Base-by-base conservation (phyloP, 2,888 invertebrate genomes). In the Philonicus albiceps region DNA sequence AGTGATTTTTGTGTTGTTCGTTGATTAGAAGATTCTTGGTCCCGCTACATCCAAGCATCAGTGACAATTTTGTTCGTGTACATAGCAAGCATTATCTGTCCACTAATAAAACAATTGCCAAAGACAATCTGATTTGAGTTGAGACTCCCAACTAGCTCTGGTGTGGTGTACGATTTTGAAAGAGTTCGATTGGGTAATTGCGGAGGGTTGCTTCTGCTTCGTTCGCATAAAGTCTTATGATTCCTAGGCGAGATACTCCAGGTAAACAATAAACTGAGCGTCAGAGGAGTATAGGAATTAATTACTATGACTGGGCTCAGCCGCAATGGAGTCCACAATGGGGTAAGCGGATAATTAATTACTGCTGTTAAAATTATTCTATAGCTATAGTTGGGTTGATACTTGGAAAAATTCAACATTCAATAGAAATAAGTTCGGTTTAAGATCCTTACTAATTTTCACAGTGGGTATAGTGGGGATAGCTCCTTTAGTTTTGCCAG, bases 291-390 rank as follows among this genome's bases (percentile, higher is more conserved):
- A 64, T 64, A 8, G 64, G 27, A 64, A 27, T 74, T 34, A 31
- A 40, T 30, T 34, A 84, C 19, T 27, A 84, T 84, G 84, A 84
- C 84, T 43, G 84, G 73, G 11, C 37, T 84, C 43, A 84, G 49
- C 73, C 72, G 84, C 16, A 84, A 84, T 43, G 84, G 84, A 34
- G 43, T 84, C 73, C 73, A 40, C 30, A 37, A 40, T 30, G 84
- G 49, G 40, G 84, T 84, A 43, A 83, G 81, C 53, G 22, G 2
- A 22, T 43, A 27, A 27, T 64, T 64, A 19, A 64, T 64, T 64
- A 64, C 19, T 64, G 11, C 27, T 53, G 5, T 53, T 53, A 13
- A 43, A 49, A 27, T 64, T 19, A 1, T 64, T 64, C 3, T 49
- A 49, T 49, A n/a, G n/a, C 16, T 6, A n/a, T 49, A 6, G 49